Percentiles rank a stretch among this genome's conserved stretches.
These are phyloP conservation scores for Cataglyphis rosenhaueri DNA, from an alignment of 2,888 invertebrate genomes.

Conservation along the genomic window DNA sequence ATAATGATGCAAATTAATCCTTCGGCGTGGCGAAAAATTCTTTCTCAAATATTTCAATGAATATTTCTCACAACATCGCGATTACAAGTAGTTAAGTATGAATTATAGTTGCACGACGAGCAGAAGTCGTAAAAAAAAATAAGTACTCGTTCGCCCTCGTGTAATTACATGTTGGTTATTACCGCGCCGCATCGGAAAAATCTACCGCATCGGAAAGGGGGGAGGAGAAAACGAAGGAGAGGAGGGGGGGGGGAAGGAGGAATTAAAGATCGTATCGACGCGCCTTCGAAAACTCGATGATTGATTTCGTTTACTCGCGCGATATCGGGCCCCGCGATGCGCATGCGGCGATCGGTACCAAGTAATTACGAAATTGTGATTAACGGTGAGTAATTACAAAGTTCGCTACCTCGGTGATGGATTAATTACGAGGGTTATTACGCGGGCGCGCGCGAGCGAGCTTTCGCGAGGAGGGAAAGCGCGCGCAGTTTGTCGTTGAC, in stretches of 20 bases:
- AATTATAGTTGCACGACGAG: slow-evolving; percentile 3
- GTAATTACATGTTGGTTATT: slow-evolving; percentile 31
- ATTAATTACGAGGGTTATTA: slow-evolving; percentile 49
- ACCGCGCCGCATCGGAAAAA: neutral
- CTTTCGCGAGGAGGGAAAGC: slow-evolving; percentile 21
- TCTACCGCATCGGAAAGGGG: neutral
- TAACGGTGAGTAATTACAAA: slow-evolving; percentile 50
- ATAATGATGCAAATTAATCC: neutral
- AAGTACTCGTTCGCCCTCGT: neutral
- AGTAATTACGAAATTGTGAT: slow-evolving; percentile 49
- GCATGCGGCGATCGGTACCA: neutral
- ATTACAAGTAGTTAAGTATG: slow-evolving; percentile 8
- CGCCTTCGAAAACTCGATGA: slow-evolving; percentile 20
- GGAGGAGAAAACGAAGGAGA: too few species aligned
- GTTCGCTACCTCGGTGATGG: slow-evolving; percentile 34
- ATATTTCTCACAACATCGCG: neutral
- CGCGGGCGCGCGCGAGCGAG: neutral
- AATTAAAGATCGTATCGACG: slow-evolving; percentile 37
- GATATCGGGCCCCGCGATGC: neutral
- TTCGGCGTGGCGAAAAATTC: neutral
- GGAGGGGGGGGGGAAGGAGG: too few species aligned
- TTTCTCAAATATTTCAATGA: neutral
- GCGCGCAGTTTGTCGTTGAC: slow-evolving; percentile 19
- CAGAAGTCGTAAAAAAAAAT: neutral
- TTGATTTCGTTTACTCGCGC: slow-evolving; percentile 33